Evolutionary conservation across 2,113 vertebrate genomes (phyloP).

Genomic region (Oncorhynchus keta): DNA sequence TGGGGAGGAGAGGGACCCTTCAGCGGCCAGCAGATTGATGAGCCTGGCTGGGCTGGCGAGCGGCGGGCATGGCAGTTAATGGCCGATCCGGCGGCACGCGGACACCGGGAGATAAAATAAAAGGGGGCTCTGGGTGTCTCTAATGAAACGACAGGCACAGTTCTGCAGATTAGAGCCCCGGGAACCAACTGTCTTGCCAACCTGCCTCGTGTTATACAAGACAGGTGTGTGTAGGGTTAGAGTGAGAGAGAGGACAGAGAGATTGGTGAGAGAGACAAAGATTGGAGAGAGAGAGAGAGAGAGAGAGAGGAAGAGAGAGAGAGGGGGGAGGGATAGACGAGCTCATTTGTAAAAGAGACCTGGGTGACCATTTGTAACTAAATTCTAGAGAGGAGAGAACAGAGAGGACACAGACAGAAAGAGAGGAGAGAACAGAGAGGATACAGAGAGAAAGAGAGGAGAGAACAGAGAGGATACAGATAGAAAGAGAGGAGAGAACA

Average conservation of each 20-base stretch:
- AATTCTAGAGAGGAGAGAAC: too few species aligned
- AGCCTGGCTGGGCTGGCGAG: constrained; percentile 19
- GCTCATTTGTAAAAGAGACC: not conserved
- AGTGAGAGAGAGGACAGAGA: not conserved
- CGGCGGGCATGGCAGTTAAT: constrained; percentile 18
- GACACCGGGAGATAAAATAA: constrained; percentile 36
- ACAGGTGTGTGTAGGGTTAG: not conserved
- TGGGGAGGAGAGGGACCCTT: constrained; percentile 23
- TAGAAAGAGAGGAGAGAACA: not conserved
- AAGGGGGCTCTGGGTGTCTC: not conserved
- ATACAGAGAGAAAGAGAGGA: too few species aligned
- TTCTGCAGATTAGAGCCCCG: not conserved
- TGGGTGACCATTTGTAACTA: too few species aligned
- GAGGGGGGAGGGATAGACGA: constrained; percentile 10
- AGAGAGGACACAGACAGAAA: too few species aligned
- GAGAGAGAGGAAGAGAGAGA: not conserved
- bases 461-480: too few species aligned
- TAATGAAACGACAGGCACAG: not conserved
- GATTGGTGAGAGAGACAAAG: not conserved
- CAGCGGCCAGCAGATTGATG: constrained; percentile 42
- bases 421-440: not conserved
- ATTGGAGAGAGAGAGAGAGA: not conserved
- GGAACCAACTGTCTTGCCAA: not conserved
- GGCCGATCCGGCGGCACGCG: constrained; percentile 29
- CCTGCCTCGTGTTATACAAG: not conserved